A percentile compares a stretch with the other conserved stretches of the same genome.
Evolutionary conservation across 2,797 vertebrate species (phyloP).

Genomic region (Xenentodon cancila): DNA sequence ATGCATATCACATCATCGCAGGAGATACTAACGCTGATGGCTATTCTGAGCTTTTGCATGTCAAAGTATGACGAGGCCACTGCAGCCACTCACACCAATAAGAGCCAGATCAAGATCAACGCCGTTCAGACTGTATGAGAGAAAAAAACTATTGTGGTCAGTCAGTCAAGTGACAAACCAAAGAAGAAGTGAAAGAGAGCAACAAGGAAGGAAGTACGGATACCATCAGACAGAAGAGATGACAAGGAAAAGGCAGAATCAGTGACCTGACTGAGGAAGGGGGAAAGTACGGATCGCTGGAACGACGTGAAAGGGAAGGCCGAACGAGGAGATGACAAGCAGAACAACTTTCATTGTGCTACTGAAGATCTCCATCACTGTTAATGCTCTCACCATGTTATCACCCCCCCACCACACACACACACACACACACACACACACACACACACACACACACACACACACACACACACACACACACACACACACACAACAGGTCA

Average conservation of each 20-base stretch:
- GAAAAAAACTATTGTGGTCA: constrained; percentile 29
- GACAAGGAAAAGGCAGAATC: background rate
- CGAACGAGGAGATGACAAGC: background rate
- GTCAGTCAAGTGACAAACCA: constrained; percentile 39
- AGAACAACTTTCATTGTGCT: background rate
- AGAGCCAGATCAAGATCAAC: constrained; percentile 33
- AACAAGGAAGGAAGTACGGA: background rate
- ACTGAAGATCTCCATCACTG: no score
- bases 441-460: no score
- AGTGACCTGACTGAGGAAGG: background rate
- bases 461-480: no score
- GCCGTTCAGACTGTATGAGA: constrained; percentile 18
- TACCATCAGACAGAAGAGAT: background rate
- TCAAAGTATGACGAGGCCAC: constrained; percentile 25
- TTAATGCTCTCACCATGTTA: no score
- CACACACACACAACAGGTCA: background rate
- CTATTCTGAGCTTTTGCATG: constrained; percentile 1
- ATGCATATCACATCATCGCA: background rate
- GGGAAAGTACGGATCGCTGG: background rate
- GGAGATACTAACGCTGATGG: background rate
- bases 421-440: no score
- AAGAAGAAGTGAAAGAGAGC: constrained; percentile 12
- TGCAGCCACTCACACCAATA: constrained; percentile 37
- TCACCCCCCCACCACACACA: no score
- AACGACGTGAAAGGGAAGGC: no score